Conservation (phyloP, 2,797 vertebrate species). For the Poecile montanus region DNA sequence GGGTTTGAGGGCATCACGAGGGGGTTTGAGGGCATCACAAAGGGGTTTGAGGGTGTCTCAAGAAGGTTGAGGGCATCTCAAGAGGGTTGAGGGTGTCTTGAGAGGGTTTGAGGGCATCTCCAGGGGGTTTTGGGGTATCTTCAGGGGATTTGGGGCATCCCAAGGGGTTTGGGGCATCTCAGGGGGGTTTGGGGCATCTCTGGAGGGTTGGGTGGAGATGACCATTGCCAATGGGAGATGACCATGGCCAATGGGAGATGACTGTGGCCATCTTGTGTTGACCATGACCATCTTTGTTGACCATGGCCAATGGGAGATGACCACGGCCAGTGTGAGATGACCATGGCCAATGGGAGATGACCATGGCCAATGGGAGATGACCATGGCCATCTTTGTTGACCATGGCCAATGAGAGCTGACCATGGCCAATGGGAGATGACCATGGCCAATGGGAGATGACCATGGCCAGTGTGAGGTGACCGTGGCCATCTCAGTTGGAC, state of each 20-base stretch:
- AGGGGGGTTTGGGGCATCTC: too few species aligned
- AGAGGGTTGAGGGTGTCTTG: background rate
- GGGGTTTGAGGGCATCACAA: background rate
- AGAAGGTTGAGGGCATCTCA: too few species aligned
- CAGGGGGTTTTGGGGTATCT: fast-evolving
- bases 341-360: fast-evolving
- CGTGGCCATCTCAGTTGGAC: background rate
- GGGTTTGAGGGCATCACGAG: fast-evolving
- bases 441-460: background rate
- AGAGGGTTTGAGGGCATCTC: background rate
- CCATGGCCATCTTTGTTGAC: too few species aligned
- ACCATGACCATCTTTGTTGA: too few species aligned
- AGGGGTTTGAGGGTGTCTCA: fast-evolving
- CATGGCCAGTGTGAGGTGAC: too few species aligned
- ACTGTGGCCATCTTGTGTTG: too few species aligned
- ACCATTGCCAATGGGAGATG: too few species aligned
- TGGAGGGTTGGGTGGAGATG: too few species aligned
- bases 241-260: background rate
- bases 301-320: too few species aligned
- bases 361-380: background rate
- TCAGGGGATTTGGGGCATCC: too few species aligned
- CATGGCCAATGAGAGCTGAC: fast-evolving
- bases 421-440: fast-evolving
- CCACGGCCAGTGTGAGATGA: background rate
- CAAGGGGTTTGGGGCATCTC: too few species aligned